Base-by-base conservation (phyloP, 2,113 vertebrate genomes). In the Indri indri region DNA sequence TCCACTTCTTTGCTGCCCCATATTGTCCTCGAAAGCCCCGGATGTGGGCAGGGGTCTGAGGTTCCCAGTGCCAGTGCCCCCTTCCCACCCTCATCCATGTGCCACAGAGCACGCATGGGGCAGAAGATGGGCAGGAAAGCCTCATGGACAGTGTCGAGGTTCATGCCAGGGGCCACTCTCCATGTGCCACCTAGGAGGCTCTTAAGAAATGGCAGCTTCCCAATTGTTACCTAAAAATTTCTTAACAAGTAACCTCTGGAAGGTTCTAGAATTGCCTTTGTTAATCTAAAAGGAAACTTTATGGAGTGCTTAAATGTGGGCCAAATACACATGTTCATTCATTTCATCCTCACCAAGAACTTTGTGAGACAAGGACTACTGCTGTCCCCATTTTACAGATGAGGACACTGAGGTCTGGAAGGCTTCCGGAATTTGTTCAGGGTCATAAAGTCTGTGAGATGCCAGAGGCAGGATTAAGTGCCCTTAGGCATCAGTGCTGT, bases 81-180 rank as follows among this genome's bases (percentile, higher is more conserved):
- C 47, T 10, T 20, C 71, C 66, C 16, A n/a, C 40, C 1, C 20
- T 52, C 47, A 14, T 25, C 34, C 18, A 3, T 6, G 73, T 4
- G 63, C 25, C 18, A 0, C 17, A 3, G 32, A 74, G 25, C 11
- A 8, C 18, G 7, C 11, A 4, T 5, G 3, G n/a, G 59, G 40
- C 42, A 37, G 76, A 76, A 11, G 47, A 76, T 20, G 59, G 65
- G 23, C 13, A 12, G 23, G 61, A 61, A 20, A 61, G 4, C 30
- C 8, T 40, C 37, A n/a, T 61, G 52, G 71, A 37, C 17, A 63
- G 52, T 17, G 79, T 17, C 1, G 3, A n/a, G 23, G 50, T 10
- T 42, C 61, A 32, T 1, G 32, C 2, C 1, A 25, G 17, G 52
- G 12, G 17, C 13, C 45, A 12, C 40, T 27, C 47, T 45, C n/a